phyloP scores from a whole-genome alignment of 2,797 vertebrate genomes.

The Euthynnus affinis region DNA sequence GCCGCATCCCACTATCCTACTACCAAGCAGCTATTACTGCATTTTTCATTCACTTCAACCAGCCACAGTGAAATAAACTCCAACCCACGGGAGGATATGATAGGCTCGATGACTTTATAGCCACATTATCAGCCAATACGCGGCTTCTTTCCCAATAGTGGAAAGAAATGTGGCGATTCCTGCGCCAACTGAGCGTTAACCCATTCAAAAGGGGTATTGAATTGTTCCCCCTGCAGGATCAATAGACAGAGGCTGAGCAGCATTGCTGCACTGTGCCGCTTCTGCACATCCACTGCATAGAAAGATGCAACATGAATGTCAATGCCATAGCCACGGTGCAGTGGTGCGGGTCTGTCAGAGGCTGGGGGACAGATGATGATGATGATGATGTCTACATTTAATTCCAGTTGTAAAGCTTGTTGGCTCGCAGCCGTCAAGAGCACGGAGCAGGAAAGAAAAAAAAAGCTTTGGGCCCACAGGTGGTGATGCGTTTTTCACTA shows the following conservation, averaged over 20 bases:
- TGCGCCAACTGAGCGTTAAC: constrained; percentile 8
- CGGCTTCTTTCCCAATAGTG: not conserved
- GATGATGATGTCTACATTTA: not conserved
- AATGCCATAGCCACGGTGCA: constrained; percentile 60
- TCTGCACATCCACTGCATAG: constrained; percentile 50
- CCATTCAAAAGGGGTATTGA: constrained; percentile 28
- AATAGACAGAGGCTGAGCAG: constrained; percentile 48
- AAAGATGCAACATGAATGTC: constrained; percentile 77
- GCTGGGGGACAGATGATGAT: not conserved
- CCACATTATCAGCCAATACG: constrained; percentile 41
- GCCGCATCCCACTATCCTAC: constrained; percentile 65
- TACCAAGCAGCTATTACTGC: constrained; percentile 48
- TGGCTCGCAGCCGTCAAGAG: not conserved
- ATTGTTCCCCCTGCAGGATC: constrained; percentile 58
- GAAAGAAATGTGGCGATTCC: constrained; percentile 27
- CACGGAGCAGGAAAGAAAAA: not conserved
- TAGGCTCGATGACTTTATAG: constrained; percentile 27
- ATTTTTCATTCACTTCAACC: constrained; percentile 61
- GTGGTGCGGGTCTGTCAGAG: constrained; percentile 28
- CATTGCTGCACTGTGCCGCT: constrained; percentile 57
- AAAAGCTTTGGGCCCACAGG: constrained; percentile 68
- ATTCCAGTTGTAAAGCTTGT: constrained; percentile 5
- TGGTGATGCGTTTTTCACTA: constrained; percentile 60
- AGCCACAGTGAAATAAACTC: constrained; percentile 49
- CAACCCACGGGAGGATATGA: constrained; percentile 39